Conservation (phyloP, 64 coral and sea anemone species). For the Pocillopora damicornis region DNA sequence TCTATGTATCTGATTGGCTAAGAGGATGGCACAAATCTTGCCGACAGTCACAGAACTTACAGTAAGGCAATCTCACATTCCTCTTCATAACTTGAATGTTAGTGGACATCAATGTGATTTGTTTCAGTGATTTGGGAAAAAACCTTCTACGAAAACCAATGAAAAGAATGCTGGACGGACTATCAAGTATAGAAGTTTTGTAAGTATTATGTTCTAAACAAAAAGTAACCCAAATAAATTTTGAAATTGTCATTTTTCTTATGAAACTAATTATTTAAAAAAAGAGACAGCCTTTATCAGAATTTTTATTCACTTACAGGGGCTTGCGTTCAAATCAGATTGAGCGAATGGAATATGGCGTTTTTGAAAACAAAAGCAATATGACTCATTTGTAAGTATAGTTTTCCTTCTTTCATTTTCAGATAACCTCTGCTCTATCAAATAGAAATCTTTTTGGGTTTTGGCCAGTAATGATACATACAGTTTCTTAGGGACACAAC, state of each 20-base stretch:
- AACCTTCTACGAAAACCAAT: background rate
- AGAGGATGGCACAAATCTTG: no score
- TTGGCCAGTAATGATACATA: no score
- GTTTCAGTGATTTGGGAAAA: conserved; percentile 3
- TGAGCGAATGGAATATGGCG: background rate
- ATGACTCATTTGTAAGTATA: conserved; percentile 17
- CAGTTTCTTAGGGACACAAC: no score
- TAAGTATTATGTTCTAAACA: background rate
- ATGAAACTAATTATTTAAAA: no score
- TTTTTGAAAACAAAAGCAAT: conserved; percentile 10
- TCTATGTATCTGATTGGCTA: background rate
- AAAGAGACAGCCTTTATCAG: no score
- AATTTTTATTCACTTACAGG: background rate
- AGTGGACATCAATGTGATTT: background rate
- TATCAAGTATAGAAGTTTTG: conserved; percentile 6
- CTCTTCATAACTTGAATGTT: no score
- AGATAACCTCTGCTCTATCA: no score
- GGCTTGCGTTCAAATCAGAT: conserved; percentile 16
- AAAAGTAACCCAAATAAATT: no score
- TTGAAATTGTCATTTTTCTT: no score
- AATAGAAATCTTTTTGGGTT: no score
- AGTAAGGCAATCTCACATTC: no score
- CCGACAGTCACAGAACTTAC: no score
- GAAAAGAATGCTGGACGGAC: background rate
- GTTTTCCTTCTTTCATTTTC: background rate